Conservation (phyloP, 1,140 invertebrate genomes). For the Drosophila sucinea region DNA sequence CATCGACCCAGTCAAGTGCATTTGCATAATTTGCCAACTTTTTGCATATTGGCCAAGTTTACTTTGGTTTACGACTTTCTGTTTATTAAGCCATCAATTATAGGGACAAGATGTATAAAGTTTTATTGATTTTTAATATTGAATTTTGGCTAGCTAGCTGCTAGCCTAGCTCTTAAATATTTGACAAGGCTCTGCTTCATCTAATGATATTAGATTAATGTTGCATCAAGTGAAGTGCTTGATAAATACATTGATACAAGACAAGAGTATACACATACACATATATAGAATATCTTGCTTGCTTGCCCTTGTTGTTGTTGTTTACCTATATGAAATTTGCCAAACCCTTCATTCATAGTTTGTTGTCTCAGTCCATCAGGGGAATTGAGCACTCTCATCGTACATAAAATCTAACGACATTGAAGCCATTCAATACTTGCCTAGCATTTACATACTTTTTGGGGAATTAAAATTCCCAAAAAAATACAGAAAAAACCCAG, state of each 20-base stretch:
- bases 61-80: constrained; percentile 39
- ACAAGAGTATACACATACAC: constrained; percentile 17
- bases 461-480: constrained; percentile 66
- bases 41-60: constrained; percentile 69
- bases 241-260: constrained; percentile 52
- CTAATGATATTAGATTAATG: constrained; percentile 47
- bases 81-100: constrained; percentile 79
- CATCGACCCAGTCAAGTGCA: constrained; percentile 56
- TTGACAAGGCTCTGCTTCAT: constrained; percentile 38
- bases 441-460: constrained; percentile 70
- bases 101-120: constrained; percentile 32
- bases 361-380: constrained; percentile 12
- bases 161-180: constrained; percentile 37
- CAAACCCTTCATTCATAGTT: constrained; percentile 18
- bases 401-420: constrained; percentile 74
- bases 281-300: constrained; percentile 33
- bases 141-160: neutral
- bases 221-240: constrained; percentile 60
- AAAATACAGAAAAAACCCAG: constrained; percentile 40
- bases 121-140: constrained; percentile 55
- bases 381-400: constrained; percentile 1
- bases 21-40: constrained; percentile 79
- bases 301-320: constrained; percentile 47
- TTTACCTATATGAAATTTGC: constrained; percentile 44
- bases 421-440: constrained; percentile 61